Evolutionary conservation across 2,888 invertebrate species (phyloP).

Genomic region (Dryococelus australis): DNA sequence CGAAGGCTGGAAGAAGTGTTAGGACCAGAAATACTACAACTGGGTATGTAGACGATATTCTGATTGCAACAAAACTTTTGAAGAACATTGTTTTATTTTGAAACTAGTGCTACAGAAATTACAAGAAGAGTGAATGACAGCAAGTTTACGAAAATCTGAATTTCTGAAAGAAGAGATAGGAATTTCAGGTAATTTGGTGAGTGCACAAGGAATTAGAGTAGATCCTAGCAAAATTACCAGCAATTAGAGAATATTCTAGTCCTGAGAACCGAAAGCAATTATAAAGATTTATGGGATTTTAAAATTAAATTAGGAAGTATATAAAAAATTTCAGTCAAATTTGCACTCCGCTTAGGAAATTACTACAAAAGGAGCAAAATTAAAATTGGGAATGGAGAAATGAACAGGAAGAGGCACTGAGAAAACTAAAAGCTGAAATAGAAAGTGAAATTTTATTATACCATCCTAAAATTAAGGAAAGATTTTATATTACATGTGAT

Average conservation of each 20-base stretch:
- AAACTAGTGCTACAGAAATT: constrained; percentile 45
- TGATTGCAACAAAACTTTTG: constrained; percentile 49
- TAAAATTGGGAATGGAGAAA: neutral
- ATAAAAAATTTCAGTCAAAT: neutral
- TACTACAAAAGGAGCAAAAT: neutral
- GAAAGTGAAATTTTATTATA: neutral
- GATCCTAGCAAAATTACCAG: constrained; percentile 44
- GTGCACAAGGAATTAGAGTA: constrained; percentile 26
- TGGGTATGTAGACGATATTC: constrained; percentile 50
- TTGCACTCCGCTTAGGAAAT: neutral
- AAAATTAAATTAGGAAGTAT: neutral
- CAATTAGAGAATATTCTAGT: constrained; percentile 48
- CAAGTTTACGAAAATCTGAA: constrained; percentile 48
- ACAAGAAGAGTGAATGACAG: constrained; percentile 46
- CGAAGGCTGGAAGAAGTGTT: neutral
- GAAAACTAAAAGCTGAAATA: neutral
- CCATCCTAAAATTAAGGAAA: neutral
- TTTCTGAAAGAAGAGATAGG: constrained; percentile 43
- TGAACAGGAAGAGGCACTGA: neutral
- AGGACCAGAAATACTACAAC: neutral
- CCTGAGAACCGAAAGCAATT: constrained; percentile 50
- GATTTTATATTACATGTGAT: neutral
- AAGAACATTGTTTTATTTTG: constrained; percentile 48
- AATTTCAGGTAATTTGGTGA: neutral
- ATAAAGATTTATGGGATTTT: constrained; percentile 44